Evolutionary conservation across 2,797 vertebrate genomes (phyloP).

Genomic region (Diplodus sargus): DNA sequence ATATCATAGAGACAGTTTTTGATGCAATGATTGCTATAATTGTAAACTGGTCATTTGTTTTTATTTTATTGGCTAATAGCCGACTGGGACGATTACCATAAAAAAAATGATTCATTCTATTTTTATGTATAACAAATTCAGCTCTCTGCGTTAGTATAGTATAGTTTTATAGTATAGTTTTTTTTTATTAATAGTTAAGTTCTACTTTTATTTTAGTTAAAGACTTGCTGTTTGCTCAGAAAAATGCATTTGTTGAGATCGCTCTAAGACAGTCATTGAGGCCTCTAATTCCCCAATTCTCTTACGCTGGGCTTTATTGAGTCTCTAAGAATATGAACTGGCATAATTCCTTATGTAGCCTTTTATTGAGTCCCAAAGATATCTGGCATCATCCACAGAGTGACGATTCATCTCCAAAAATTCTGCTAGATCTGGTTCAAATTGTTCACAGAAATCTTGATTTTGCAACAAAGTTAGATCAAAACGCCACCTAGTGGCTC

Average conservation of each 20-base stretch:
- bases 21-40: neutral
- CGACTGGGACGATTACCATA: conserved; percentile 5
- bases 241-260: neutral
- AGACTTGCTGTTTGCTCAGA: neutral
- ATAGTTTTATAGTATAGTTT: no score
- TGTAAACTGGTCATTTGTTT: neutral
- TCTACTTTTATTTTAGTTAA: conserved; percentile 1
- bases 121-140: neutral
- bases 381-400: neutral
- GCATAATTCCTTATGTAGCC: neutral
- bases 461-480: neutral
- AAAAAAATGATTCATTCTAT: neutral
- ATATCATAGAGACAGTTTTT: neutral
- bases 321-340: neutral
- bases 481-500: neutral
- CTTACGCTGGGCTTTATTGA: neutral
- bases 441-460: neutral
- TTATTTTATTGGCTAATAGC: conserved; percentile 3
- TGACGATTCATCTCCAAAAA: neutral
- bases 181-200: no score
- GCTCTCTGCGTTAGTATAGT: conserved; percentile 4
- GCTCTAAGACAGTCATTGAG: neutral
- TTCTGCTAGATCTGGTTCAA: neutral
- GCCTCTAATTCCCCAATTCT: neutral
- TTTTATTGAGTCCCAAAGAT: neutral